Percentiles rank a stretch among this genome's conserved stretches.
Evolutionary conservation across 2,888 invertebrate genomes (phyloP).

Genomic region (Pheosia gnoma): DNA sequence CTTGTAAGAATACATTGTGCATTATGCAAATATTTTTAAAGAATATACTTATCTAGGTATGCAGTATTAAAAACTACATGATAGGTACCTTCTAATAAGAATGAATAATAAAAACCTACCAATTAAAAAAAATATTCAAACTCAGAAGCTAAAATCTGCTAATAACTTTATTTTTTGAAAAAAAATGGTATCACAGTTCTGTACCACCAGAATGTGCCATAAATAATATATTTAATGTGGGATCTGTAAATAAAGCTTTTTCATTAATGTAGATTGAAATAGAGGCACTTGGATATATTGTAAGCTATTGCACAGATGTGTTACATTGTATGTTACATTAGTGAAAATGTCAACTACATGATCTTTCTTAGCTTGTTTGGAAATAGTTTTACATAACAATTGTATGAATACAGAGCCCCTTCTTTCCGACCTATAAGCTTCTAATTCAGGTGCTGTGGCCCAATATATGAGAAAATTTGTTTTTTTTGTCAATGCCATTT

Average conservation of each 20-base stretch:
- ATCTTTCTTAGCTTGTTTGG: slow-evolving; percentile 50
- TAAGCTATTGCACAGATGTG: slow-evolving; percentile 47
- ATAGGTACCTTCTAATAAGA: too few species aligned
- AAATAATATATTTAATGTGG: neutral
- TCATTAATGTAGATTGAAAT: slow-evolving; percentile 63
- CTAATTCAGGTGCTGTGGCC: slow-evolving; percentile 75
- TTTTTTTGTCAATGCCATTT: slow-evolving; percentile 46
- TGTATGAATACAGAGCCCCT: slow-evolving; percentile 74
- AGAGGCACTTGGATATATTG: slow-evolving; percentile 63
- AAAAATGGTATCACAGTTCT: too few species aligned
- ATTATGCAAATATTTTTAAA: too few species aligned
- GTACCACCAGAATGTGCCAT: too few species aligned
- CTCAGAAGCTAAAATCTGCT: too few species aligned
- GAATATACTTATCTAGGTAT: too few species aligned
- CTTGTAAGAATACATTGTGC: too few species aligned
- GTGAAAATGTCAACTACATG: slow-evolving; percentile 71
- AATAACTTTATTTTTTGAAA: too few species aligned
- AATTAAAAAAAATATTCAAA: too few species aligned
- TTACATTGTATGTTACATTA: slow-evolving; percentile 61
- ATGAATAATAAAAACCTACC: too few species aligned
- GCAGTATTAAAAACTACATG: too few species aligned
- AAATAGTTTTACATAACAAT: slow-evolving; percentile 57
- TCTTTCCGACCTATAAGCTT: slow-evolving; percentile 64
- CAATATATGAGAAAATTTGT: slow-evolving; percentile 70
- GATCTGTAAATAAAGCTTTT: slow-evolving; percentile 64